Conservation (phyloP, 2,888 invertebrate species). For the Pristionchus fissidentatus region DNA sequence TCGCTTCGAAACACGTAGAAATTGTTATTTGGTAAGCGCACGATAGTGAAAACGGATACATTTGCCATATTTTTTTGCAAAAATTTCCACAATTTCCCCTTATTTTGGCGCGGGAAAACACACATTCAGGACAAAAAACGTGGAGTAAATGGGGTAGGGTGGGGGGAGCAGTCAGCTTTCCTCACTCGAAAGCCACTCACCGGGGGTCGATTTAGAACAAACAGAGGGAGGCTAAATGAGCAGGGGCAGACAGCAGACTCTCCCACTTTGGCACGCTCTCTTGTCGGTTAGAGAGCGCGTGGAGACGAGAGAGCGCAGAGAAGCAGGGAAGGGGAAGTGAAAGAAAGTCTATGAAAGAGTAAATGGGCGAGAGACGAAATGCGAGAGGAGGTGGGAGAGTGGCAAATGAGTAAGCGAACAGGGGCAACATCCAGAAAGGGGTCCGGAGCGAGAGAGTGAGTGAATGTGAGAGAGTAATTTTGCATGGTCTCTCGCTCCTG, state of each 20-base stretch:
- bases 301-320: conserved; percentile 2
- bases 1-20: neutral
- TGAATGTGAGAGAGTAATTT: no score
- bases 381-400: neutral
- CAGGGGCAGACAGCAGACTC: neutral
- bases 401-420: conserved; percentile 28
- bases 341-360: no score
- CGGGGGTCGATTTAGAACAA: conserved; percentile 41
- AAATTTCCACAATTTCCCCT: no score
- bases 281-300: neutral
- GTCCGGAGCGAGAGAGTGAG: no score
- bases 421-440: no score
- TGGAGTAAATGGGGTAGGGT: neutral
- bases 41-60: neutral
- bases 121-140: neutral
- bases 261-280: neutral
- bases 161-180: conserved; percentile 1
- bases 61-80: no score
- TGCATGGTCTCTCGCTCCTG: no score
- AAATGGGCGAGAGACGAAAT: conserved; percentile 22
- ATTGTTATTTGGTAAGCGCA: neutral
- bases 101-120: neutral
- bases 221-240: conserved; percentile 30
- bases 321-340: neutral
- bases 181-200: neutral